Evolutionary conservation across 2,888 invertebrate genomes (phyloP), one percentile per base, ranked within the genome.

Genomic region (Linnaemya tessellans): DNA sequence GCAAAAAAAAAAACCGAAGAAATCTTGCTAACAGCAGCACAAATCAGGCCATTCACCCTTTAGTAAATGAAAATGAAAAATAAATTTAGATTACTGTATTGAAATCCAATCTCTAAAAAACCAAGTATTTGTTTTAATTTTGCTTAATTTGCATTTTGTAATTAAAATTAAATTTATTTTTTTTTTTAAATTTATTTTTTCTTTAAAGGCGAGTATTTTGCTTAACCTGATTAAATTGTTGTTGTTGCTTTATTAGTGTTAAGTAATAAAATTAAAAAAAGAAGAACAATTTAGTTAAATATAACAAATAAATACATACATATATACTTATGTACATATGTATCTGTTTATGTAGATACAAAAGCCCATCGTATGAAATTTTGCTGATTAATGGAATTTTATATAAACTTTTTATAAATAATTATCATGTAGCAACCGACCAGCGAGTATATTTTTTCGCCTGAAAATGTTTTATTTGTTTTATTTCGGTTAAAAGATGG

Each of bases 311-410:
- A 46, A 78, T 22, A 58, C 54, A 75, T 25, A 30, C 4, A n/a
- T n/a, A 43, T 1, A 43, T 43, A 15, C 13, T 11, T 9, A 41
- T 9, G 41, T 9, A n/a, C n/a, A n/a, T n/a, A n/a, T n/a, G n/a
- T n/a, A n/a, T n/a, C n/a, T 30, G 30, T 30, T 30, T 30, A 30
- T 30, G 51, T 38, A 30, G 70, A 51, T 20, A 68, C 18, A 60
- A 68, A 43, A 71, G 20, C 11, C 18, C 49, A 67, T 80, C 51
- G 43, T 41, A 41, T 46, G n/a, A 67, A 67, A 71, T 80, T n/a
- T 18, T 82, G 82, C 82, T 81, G 81, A 81, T 75, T 70, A 74
- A 43, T 75, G 62, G 25, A 81, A 75, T 62, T 49, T 60, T 67
- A 49, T 54, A 10, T 25, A 3, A 9, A 38, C 38, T 58, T 58